Conservation (phyloP, 2,888 invertebrate species). For the Acanthosoma haemorrhoidale region DNA sequence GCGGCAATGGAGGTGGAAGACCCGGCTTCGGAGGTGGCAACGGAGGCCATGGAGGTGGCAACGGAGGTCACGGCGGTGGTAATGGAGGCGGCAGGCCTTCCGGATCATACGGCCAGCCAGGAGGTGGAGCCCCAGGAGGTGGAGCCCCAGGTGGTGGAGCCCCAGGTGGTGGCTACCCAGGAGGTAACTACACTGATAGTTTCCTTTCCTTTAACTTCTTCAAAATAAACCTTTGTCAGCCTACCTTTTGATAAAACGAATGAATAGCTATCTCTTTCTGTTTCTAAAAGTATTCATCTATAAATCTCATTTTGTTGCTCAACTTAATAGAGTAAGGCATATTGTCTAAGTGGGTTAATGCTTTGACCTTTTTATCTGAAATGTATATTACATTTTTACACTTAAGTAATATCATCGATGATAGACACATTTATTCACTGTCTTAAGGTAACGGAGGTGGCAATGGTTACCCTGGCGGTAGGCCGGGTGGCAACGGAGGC, state of each 20-base stretch:
- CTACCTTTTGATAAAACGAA: too few species aligned
- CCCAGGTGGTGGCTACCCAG: conserved; percentile 20
- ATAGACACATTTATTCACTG: too few species aligned
- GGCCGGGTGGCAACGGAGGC: conserved; percentile 24
- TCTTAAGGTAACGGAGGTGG: conserved; percentile 19
- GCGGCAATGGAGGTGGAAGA: not conserved
- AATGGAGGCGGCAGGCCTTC: conserved; percentile 1
- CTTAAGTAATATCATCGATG: too few species aligned
- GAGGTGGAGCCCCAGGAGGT: not conserved
- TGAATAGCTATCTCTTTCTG: too few species aligned
- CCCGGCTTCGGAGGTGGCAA: not conserved
- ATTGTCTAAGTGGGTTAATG: too few species aligned
- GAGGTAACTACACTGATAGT: not conserved
- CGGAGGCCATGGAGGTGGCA: not conserved
- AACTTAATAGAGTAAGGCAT: too few species aligned
- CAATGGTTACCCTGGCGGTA: conserved; percentile 18
- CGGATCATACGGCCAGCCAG: not conserved
- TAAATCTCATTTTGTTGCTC: too few species aligned
- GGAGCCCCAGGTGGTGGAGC: not conserved
- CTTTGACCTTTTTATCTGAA: too few species aligned
- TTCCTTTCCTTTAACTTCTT: too few species aligned
- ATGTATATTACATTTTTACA: too few species aligned
- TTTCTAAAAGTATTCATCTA: too few species aligned
- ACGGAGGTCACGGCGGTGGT: not conserved
- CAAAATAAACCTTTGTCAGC: too few species aligned